These are phyloP conservation scores for Herminia tarsipennalis DNA, from an alignment of 2,888 invertebrate genomes.

Conservation along the genomic window DNA sequence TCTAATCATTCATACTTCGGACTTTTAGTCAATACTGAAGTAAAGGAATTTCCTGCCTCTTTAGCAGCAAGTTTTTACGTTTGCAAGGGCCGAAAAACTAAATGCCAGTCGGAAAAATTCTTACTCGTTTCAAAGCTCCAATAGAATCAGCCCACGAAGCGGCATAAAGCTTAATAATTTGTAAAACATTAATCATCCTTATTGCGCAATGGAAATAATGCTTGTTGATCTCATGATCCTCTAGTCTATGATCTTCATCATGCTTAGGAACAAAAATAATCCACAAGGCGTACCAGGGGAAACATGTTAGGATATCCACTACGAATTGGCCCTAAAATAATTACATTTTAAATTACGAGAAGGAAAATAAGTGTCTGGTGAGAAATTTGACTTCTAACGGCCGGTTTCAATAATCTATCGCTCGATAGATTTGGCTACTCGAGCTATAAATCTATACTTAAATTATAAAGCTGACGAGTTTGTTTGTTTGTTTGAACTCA, in stretches of 20 bases:
- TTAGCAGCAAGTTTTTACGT: too few relatives aligned
- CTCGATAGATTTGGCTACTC: too few relatives aligned
- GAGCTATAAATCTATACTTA: too few relatives aligned
- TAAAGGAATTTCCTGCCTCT: too few relatives aligned
- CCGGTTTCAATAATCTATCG: too few relatives aligned
- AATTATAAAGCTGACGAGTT: too few relatives aligned
- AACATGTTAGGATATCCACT: slow-evolving; percentile 74
- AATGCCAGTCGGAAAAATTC: neutral
- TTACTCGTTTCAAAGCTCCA: slow-evolving; percentile 74
- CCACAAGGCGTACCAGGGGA: slow-evolving; percentile 78
- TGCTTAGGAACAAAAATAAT: slow-evolving; percentile 66
- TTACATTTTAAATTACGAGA: neutral
- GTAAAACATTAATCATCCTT: slow-evolving; percentile 72
- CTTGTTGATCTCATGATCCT: slow-evolving; percentile 56
- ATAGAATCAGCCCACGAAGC: slow-evolving; percentile 77
- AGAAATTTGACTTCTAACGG: too few relatives aligned
- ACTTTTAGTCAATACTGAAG: too few relatives aligned
- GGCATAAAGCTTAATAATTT: slow-evolving; percentile 75
- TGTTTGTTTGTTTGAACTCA: too few relatives aligned
- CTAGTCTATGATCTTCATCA: slow-evolving; percentile 60
- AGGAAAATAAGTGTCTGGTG: too few relatives aligned
- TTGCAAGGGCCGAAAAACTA: too few relatives aligned
- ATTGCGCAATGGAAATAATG: slow-evolving; percentile 72
- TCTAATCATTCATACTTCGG: too few relatives aligned
- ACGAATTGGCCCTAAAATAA: slow-evolving; percentile 71